Conservation (phyloP, 2,113 vertebrate genomes). For the Triplophysa siluroides region DNA sequence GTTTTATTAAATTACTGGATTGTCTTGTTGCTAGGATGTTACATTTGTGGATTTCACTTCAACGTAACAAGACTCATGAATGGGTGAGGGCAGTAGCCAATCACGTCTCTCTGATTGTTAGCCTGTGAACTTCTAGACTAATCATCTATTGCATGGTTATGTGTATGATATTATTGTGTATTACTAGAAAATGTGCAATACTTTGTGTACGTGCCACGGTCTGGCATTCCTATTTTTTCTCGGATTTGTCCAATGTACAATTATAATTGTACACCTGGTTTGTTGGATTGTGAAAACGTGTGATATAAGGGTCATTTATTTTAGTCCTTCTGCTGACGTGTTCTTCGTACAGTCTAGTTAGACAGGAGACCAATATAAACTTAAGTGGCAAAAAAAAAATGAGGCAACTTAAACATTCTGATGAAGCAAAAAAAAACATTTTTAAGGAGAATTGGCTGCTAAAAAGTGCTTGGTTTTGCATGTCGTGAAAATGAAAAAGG, state of each 20-base stretch:
- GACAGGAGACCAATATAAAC: neutral
- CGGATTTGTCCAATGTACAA: neutral
- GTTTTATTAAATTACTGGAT: slow-evolving; percentile 74
- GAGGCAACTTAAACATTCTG: neutral
- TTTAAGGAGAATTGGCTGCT: too few relatives aligned
- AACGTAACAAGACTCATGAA: slow-evolving; percentile 73
- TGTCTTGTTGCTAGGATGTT: slow-evolving; percentile 68
- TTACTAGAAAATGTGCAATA: slow-evolving; percentile 92
- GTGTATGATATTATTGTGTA: slow-evolving; percentile 78
- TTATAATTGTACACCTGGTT: neutral
- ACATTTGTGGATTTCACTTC: slow-evolving; percentile 49
- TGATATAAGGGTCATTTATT: neutral
- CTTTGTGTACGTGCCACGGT: slow-evolving; percentile 80
- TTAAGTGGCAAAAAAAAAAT: neutral
- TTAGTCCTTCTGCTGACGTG: neutral
- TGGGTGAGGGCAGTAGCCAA: slow-evolving; percentile 57
- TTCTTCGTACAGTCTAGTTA: neutral
- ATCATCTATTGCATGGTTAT: slow-evolving; percentile 88
- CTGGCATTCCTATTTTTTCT: neutral
- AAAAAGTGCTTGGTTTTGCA: too few relatives aligned
- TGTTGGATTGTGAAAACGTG: neutral
- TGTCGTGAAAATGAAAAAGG: too few relatives aligned
- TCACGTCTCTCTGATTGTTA: slow-evolving; percentile 76
- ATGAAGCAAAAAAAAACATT: neutral
- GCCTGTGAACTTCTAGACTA: slow-evolving; percentile 85